A percentile compares a stretch with the other conserved stretches of the same genome.
phyloP scores from a whole-genome alignment of 2,113 vertebrate genomes.

The Agelaius tricolor region DNA sequence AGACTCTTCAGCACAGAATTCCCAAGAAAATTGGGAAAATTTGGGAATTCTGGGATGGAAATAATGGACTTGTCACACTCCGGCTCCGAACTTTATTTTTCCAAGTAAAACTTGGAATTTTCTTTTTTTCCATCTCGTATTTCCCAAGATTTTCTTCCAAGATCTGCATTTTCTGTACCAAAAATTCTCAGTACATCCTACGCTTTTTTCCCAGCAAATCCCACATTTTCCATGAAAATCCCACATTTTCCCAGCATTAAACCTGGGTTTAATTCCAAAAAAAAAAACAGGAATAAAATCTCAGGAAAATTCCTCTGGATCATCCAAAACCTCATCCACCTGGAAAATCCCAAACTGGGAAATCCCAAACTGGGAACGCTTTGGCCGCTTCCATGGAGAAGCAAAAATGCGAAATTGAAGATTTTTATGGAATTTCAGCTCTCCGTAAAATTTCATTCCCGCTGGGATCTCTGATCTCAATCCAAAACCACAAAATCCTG shows the following conservation, averaged over 20 bases:
- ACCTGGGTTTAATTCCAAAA: not conserved
- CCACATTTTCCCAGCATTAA: not conserved
- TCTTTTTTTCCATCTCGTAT: not conserved
- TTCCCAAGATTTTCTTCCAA: not conserved
- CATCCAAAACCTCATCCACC: not conserved
- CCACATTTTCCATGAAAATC: too few species aligned
- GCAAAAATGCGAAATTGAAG: rapidly evolving
- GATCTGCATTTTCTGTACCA: too few species aligned
- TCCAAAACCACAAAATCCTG: not conserved
- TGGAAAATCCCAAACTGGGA: not conserved
- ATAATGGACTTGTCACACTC: not conserved
- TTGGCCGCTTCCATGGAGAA: not conserved
- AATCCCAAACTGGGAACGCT: not conserved
- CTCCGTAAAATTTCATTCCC: not conserved
- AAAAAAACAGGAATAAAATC: not conserved
- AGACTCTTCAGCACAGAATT: too few species aligned
- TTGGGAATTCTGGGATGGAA: not conserved
- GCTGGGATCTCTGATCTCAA: rapidly evolving
- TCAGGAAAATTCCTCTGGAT: not conserved
- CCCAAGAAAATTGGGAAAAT: not conserved
- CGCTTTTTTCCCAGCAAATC: too few species aligned
- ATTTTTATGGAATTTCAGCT: not conserved
- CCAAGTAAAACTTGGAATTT: not conserved
- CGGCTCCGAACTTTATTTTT: not conserved
- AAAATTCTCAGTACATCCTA: too few species aligned